Percentiles rank a stretch among this genome's conserved stretches.
phyloP scores from a whole-genome alignment of 2,888 invertebrate species.

The Melipona bicolor region DNA sequence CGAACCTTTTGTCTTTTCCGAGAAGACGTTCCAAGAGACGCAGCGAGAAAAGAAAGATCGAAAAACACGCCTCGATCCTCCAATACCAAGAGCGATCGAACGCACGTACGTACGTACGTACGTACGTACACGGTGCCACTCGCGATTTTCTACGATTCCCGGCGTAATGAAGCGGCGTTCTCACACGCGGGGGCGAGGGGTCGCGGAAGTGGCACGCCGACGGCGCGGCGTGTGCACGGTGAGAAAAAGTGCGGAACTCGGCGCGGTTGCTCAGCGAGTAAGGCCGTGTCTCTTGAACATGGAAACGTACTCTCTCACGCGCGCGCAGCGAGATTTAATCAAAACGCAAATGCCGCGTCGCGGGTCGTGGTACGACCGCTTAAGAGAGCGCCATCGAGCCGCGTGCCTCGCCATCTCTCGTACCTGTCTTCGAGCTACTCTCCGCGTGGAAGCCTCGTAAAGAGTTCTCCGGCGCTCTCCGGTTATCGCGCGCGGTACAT shows the following conservation, averaged over 20 bases:
- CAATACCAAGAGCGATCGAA: background rate
- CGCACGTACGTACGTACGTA: no score
- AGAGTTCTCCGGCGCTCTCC: slow-evolving; percentile 50
- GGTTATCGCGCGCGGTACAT: slow-evolving; percentile 58
- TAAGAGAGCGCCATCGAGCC: slow-evolving; percentile 49
- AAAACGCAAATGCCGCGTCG: slow-evolving; percentile 57
- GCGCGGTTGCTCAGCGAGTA: background rate
- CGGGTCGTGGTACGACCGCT: slow-evolving; percentile 23
- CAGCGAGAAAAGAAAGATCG: no score
- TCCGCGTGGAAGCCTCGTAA: slow-evolving; percentile 62
- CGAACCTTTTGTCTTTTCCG: background rate
- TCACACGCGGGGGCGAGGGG: background rate
- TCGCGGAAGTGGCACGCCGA: slow-evolving; percentile 5
- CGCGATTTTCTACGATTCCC: slow-evolving; percentile 11
- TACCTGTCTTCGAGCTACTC: slow-evolving; percentile 57
- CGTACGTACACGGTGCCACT: no score
- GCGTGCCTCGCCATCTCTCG: slow-evolving; percentile 61
- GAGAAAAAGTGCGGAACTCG: slow-evolving; percentile 40
- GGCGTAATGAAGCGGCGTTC: slow-evolving; percentile 13
- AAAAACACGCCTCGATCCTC: no score
- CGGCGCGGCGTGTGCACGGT: slow-evolving; percentile 2
- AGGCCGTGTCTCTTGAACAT: slow-evolving; percentile 39
- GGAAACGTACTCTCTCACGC: slow-evolving; percentile 51
- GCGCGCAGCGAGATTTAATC: slow-evolving; percentile 54
- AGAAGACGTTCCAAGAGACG: no score